A percentile compares a stretch with the other conserved stretches of the same genome.
These are phyloP conservation scores for Frankliniella intonsa DNA, from an alignment of 2,888 invertebrate genomes.

Conservation along the genomic window DNA sequence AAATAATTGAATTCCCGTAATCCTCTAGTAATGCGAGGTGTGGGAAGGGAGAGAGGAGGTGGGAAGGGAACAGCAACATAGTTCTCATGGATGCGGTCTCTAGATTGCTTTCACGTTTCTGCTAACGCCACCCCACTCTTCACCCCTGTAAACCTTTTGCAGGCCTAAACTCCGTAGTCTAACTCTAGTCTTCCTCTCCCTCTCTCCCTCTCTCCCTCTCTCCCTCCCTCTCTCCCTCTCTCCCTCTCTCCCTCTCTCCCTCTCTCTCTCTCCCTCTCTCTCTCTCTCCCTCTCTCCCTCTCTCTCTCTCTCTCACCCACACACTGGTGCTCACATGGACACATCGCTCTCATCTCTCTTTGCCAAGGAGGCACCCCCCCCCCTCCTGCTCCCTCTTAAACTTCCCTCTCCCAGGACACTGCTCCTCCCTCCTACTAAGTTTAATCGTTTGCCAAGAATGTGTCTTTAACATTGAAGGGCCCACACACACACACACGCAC, in stretches of 20 bases:
- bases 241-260: neutral
- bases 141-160: no score
- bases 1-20: no score
- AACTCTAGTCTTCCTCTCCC: no score
- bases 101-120: no score
- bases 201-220: no score
- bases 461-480: constrained; percentile 17
- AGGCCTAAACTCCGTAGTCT: no score
- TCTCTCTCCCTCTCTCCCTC: neutral
- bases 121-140: no score
- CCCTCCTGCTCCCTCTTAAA: neutral
- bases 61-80: no score
- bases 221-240: no score
- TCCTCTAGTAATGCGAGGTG: no score
- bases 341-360: neutral
- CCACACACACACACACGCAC: neutral
- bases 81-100: no score
- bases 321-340: neutral
- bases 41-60: no score
- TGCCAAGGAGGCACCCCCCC: neutral
- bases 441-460: constrained; percentile 26
- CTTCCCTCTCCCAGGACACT: constrained; percentile 7
- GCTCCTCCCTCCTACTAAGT: neutral
- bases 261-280: neutral
- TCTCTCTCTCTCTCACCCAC: neutral